A percentile compares a stretch with the other conserved stretches of the same genome.
Conservation (phyloP, 2,888 invertebrate species). For the Meghimatium bilineatum region DNA sequence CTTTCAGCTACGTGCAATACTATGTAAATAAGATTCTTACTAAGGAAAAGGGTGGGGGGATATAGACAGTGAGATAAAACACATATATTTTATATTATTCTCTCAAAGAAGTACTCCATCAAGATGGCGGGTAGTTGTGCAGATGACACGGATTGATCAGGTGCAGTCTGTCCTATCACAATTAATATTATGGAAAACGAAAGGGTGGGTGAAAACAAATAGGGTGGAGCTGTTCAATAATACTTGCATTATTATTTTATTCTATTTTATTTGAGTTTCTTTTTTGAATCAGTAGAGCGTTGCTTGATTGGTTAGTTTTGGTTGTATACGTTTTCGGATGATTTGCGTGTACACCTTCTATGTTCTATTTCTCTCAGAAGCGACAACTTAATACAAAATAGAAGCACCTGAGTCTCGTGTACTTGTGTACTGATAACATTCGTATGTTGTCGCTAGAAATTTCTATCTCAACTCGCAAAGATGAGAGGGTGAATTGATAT, state of each 20-base stretch:
- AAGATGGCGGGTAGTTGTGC: constrained; percentile 20
- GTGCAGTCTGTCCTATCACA: background rate
- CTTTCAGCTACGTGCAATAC: too few relatives aligned
- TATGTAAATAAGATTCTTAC: too few relatives aligned
- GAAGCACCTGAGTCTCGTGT: background rate
- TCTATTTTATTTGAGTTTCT: constrained; percentile 15
- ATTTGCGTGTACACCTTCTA: background rate
- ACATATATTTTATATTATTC: too few relatives aligned
- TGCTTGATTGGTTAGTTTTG: constrained; percentile 32
- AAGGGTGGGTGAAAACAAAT: background rate
- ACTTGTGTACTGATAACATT: background rate
- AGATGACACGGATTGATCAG: constrained; percentile 23
- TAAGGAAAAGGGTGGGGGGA: too few relatives aligned
- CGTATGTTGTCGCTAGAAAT: too few relatives aligned
- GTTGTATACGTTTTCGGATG: constrained; percentile 5
- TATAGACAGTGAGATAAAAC: too few relatives aligned
- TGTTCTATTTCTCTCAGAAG: background rate
- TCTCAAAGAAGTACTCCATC: background rate
- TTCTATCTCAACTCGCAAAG: background rate
- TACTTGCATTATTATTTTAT: background rate
- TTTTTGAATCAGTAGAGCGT: constrained; percentile 13
- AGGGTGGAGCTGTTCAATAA: background rate
- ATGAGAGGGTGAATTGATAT: background rate
- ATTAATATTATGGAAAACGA: constrained; percentile 21
- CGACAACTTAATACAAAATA: background rate